These are phyloP conservation scores for Notamacropus eugenii DNA, from an alignment of 2,797 vertebrate genomes.

Conservation along the genomic window DNA sequence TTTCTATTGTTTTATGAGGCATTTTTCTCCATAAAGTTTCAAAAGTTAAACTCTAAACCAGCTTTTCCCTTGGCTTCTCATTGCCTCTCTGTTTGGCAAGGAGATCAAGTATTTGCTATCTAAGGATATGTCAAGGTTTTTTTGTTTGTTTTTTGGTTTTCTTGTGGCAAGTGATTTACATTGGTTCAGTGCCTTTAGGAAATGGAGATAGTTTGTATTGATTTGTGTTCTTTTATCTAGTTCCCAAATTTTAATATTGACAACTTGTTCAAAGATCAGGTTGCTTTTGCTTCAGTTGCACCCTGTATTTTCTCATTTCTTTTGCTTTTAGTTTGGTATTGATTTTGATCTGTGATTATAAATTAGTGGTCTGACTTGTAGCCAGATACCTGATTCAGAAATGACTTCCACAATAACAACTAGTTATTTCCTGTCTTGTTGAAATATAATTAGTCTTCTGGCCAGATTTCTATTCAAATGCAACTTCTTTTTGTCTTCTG, in stretches of 20 bases:
- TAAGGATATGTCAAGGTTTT: not conserved
- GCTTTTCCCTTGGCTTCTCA: not conserved
- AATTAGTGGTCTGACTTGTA: not conserved
- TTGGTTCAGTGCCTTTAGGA: not conserved
- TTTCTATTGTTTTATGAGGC: not conserved
- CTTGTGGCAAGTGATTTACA: not conserved
- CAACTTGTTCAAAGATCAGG: not conserved
- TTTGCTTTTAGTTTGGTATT: not conserved
- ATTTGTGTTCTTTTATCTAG: not conserved
- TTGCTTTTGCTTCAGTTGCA: not conserved
- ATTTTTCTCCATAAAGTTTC: not conserved
- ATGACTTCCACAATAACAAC: not conserved
- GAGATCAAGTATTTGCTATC: not conserved
- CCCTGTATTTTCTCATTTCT: not conserved
- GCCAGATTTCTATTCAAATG: not conserved
- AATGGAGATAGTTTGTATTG: not conserved
- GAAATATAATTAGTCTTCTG: not conserved
- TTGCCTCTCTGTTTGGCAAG: not conserved
- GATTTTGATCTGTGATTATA: not conserved
- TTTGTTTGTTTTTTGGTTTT: not conserved
- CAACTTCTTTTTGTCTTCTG: not conserved
- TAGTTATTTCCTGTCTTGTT: not conserved
- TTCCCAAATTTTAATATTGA: not conserved
- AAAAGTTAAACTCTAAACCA: not conserved
- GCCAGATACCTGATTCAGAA: not conserved